phyloP scores from a whole-genome alignment of 2,113 vertebrate genomes.

The Chamaetylas fuelleborni region DNA sequence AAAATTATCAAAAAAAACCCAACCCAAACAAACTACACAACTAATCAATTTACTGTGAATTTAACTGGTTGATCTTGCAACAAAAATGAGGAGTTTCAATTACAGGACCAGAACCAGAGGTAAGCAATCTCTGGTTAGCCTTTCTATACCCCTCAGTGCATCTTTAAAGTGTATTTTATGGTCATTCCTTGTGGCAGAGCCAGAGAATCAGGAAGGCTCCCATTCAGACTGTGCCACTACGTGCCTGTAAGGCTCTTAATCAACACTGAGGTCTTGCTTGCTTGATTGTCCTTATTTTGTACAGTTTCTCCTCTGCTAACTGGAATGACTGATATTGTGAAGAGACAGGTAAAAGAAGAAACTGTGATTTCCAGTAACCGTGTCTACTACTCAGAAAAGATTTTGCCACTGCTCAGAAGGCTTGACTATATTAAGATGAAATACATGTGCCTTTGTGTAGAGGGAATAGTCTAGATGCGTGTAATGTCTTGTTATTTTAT shows the following conservation, averaged over 20 bases:
- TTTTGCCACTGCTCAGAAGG: not conserved
- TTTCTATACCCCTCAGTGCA: not conserved
- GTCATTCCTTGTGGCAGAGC: not conserved
- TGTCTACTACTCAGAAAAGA: not conserved
- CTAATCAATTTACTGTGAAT: not conserved
- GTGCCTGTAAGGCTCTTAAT: not conserved
- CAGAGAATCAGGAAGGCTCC: not conserved
- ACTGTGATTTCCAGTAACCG: not conserved
- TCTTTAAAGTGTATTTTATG: not conserved
- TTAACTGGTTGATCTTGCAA: not conserved
- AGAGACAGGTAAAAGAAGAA: not conserved
- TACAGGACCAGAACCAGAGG: not conserved
- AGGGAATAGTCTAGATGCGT: not conserved
- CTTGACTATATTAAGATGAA: not conserved
- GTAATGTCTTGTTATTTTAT: constrained; percentile 2
- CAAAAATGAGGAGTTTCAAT: not conserved
- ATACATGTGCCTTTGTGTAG: not conserved
- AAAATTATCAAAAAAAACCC: not conserved
- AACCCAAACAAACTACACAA: not conserved
- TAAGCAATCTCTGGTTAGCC: not conserved
- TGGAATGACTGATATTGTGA: not conserved
- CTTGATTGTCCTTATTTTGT: not conserved
- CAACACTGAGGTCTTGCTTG: not conserved
- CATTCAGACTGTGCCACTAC: not conserved
- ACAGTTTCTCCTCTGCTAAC: not conserved